Percentiles rank a stretch among this genome's conserved stretches.
Evolutionary conservation across 2,113 vertebrate species (phyloP).

Genomic region (Acanthochromis polyacanthus): DNA sequence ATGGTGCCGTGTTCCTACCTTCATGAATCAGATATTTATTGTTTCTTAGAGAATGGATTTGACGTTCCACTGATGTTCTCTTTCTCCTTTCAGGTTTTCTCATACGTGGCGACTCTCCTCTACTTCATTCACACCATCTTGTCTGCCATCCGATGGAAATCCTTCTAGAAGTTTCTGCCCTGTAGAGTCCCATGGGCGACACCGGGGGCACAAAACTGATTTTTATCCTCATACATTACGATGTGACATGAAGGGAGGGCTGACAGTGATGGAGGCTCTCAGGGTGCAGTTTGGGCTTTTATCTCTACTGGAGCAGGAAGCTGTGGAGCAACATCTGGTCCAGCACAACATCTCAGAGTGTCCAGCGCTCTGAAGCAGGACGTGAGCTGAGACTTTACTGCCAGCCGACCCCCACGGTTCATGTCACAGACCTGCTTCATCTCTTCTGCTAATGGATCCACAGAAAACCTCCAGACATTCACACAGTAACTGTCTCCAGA

Average conservation of each 20-base stretch:
- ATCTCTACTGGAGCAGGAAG: not conserved
- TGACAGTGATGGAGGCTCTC: not conserved
- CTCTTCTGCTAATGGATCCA: not conserved
- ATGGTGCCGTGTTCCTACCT: no score
- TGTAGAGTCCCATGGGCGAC: not conserved
- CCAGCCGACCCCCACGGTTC: not conserved
- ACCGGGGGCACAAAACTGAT: not conserved
- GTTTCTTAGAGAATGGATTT: no score
- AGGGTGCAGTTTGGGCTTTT: not conserved
- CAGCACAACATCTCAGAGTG: not conserved
- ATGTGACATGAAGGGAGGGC: not conserved
- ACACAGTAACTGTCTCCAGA: no score
- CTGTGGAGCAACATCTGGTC: conserved; percentile 10
- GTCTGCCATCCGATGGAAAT: conserved; percentile 83
- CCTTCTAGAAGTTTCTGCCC: conserved; percentile 62
- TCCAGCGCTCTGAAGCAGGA: no score
- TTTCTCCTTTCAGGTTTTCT: conserved; percentile 84
- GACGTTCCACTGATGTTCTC: not conserved
- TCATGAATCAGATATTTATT: no score
- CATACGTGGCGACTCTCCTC: conserved; percentile 83
- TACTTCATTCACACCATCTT: conserved; percentile 86
- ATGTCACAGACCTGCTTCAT: not conserved
- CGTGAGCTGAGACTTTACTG: not conserved
- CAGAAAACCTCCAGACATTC: no score
- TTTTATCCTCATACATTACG: conserved; percentile 1